Conservation (phyloP, 1,140 invertebrate species). For the Maniola jurtina region DNA sequence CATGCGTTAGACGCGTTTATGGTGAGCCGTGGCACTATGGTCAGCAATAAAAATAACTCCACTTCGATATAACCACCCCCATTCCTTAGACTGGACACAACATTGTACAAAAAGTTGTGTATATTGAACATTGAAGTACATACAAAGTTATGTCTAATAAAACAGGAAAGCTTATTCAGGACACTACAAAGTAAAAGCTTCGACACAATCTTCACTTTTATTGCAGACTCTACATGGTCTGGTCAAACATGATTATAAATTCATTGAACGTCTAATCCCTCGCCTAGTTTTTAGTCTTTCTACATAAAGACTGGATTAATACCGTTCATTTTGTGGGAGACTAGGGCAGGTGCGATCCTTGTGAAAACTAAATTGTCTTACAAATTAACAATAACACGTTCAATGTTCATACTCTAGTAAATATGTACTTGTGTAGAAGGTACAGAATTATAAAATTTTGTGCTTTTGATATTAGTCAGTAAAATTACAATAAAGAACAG, state of each 20-base stretch:
- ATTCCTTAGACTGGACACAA: not conserved
- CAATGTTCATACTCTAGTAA: not conserved
- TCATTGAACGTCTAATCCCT: constrained; percentile 19
- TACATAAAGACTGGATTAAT: constrained; percentile 9
- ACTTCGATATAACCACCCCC: constrained; percentile 7
- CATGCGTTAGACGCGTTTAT: constrained; percentile 27
- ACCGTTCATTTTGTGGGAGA: constrained; percentile 8
- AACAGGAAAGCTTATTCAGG: too few species aligned
- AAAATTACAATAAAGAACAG: too few species aligned
- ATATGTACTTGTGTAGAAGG: too few species aligned
- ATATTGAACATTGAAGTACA: not conserved
- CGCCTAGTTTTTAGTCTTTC: constrained; percentile 20
- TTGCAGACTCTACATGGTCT: not conserved
- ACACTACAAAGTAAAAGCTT: too few species aligned
- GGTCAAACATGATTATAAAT: constrained; percentile 13
- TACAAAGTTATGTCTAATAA: too few species aligned
- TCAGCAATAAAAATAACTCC: constrained; percentile 28
- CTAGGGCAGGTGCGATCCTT: constrained; percentile 9
- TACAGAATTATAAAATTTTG: too few species aligned
- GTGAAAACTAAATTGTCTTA: not conserved
- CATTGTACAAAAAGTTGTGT: not conserved
- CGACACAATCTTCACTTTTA: not conserved
- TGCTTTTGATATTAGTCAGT: too few species aligned
- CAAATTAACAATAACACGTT: not conserved
- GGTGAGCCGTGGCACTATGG: constrained; percentile 28